Conservation (phyloP, 2,888 invertebrate species). For the Tetanocera ferruginea region DNA sequence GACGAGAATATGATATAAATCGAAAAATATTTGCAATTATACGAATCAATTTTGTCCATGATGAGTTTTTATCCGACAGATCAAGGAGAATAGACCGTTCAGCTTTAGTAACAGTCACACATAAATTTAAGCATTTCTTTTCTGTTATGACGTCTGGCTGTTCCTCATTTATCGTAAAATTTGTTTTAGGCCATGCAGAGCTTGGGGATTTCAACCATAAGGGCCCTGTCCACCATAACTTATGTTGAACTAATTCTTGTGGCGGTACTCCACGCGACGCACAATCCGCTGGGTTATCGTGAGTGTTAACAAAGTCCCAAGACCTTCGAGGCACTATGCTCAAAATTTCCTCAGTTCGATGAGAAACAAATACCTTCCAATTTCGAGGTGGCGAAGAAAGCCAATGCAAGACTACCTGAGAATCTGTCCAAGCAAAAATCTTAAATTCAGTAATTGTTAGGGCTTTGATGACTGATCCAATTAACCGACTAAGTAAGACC, state of each 20-base stretch:
- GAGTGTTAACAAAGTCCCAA: conserved; percentile 48
- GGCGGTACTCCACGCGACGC: conserved; percentile 47
- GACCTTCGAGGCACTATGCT: neutral
- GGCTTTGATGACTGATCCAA: neutral
- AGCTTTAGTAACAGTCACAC: neutral
- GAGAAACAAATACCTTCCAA: conserved; percentile 53
- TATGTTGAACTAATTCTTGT: conserved; percentile 7
- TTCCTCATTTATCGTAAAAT: conserved; percentile 6
- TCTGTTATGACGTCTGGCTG: neutral
- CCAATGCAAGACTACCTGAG: conserved; percentile 50
- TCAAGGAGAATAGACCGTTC: neutral
- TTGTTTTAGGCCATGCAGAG: conserved; percentile 25
- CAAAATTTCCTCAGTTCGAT: conserved; percentile 47
- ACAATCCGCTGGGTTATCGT: conserved; percentile 50
- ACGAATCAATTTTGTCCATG: conserved; percentile 33
- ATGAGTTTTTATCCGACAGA: conserved; percentile 13
- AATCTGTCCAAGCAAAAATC: conserved; percentile 45
- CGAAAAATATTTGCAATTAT: conserved; percentile 35
- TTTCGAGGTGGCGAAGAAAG: conserved; percentile 45
- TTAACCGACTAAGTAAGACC: conserved; percentile 10
- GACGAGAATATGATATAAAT: conserved; percentile 23
- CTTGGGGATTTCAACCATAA: neutral
- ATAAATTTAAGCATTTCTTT: neutral
- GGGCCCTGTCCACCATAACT: conserved; percentile 14
- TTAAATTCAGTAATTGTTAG: neutral